Evolutionary conservation across 2,888 invertebrate species (phyloP).

Genomic region (Minunthozetes semirufus): DNA sequence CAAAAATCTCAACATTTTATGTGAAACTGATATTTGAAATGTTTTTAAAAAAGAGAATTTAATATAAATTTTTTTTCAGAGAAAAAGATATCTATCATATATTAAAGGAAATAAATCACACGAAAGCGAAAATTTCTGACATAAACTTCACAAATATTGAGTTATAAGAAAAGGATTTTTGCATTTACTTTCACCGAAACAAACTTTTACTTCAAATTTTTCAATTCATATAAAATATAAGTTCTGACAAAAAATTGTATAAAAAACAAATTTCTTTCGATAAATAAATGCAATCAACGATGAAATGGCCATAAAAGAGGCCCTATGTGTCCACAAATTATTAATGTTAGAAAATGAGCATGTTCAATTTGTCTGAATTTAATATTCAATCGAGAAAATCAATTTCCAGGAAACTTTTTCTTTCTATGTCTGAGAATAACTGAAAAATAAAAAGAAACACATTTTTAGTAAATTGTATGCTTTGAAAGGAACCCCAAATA

Average conservation of each 20-base stretch:
- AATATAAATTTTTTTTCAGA: not conserved
- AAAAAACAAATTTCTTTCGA: no score
- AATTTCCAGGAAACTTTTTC: no score
- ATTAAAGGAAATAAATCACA: not conserved
- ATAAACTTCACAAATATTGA: not conserved
- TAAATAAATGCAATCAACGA: no score
- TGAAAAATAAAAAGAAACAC: no score
- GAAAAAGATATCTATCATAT: not conserved
- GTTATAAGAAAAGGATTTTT: not conserved
- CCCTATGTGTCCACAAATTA: no score
- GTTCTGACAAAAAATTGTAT: not conserved
- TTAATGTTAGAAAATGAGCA: no score
- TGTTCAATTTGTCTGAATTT: no score
- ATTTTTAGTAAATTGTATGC: not conserved
- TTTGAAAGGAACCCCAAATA: not conserved
- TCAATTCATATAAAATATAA: not conserved
- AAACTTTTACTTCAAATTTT: no score
- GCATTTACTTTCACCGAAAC: not conserved
- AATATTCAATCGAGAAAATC: no score
- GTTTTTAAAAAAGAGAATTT: not conserved
- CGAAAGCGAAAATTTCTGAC: not conserved
- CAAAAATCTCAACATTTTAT: not conserved
- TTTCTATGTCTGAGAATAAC: no score
- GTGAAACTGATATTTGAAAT: constrained; percentile 12
- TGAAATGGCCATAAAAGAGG: no score